These are phyloP conservation scores for Orchestia grillus DNA, from an alignment of 1,140 invertebrate species.

Conservation along the genomic window DNA sequence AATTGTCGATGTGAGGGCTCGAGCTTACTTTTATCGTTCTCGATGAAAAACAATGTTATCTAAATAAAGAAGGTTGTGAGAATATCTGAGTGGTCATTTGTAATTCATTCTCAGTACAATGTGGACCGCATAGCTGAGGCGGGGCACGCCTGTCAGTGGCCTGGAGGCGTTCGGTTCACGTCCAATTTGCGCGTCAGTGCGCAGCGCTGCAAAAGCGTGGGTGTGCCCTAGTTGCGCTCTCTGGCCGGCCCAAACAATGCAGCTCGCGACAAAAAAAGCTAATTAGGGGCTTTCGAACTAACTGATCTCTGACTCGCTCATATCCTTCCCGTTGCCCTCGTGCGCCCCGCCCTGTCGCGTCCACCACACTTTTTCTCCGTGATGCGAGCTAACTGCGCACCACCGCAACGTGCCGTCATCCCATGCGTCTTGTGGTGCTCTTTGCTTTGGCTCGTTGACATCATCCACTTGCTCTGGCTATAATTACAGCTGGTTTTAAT, in stretches of 20 bases:
- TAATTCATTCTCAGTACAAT: no score
- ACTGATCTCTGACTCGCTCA: conserved; percentile 6
- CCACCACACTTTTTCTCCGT: neutral
- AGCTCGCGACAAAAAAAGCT: neutral
- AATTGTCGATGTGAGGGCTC: no score
- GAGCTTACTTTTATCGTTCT: neutral
- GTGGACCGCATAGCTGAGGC: no score
- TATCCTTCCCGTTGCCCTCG: neutral
- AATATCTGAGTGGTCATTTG: neutral
- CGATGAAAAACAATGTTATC: neutral
- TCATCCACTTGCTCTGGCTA: no score
- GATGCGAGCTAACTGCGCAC: neutral
- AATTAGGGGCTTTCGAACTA: neutral
- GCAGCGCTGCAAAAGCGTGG: neutral
- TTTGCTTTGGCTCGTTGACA: no score
- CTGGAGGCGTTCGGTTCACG: no score
- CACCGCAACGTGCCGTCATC: neutral
- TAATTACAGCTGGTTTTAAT: no score
- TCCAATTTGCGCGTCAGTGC: neutral
- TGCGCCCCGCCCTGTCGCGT: neutral
- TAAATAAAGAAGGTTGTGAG: neutral
- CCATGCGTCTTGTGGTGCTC: no score
- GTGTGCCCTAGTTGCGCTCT: neutral
- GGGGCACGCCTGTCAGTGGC: no score
- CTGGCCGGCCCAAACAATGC: neutral